Evolutionary conservation across 35 echinoderm and acorn worm species (phyloP).

Genomic region (Ophiothrix spiculata): DNA sequence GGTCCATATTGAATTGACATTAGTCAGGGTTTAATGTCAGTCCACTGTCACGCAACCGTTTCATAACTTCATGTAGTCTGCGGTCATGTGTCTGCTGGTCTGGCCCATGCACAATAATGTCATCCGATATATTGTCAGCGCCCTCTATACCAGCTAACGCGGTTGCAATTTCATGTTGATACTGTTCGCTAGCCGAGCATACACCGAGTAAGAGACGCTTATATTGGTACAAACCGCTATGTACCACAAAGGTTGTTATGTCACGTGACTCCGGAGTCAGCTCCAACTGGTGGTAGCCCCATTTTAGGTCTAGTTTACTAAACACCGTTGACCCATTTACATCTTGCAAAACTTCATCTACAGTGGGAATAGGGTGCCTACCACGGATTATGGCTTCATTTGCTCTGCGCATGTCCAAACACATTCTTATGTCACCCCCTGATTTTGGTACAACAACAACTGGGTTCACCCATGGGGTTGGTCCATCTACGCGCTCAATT

Average conservation of each 20-base stretch:
- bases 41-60: not conserved
- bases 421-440: constrained; percentile 63
- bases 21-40: constrained; percentile 17
- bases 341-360: constrained; percentile 63
- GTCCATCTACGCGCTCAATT: constrained; percentile 62
- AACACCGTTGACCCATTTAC: constrained; percentile 67
- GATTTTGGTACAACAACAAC: constrained; percentile 77
- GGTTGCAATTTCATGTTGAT: constrained; percentile 66
- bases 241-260: constrained; percentile 72
- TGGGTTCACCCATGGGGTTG: constrained; percentile 68
- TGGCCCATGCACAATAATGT: constrained; percentile 56
- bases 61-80: constrained; percentile 27
- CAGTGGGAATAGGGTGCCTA: constrained; percentile 65
- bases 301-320: constrained; percentile 71
- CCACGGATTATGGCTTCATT: constrained; percentile 54
- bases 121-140: constrained; percentile 59
- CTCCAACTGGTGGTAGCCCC: constrained; percentile 73
- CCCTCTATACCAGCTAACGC: constrained; percentile 52
- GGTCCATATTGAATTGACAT: constrained; percentile 29
- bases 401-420: constrained; percentile 68
- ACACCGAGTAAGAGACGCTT: constrained; percentile 67
- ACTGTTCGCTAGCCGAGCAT: constrained; percentile 57
- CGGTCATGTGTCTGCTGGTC: constrained; percentile 44
- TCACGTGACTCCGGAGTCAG: constrained; percentile 44
- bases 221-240: constrained; percentile 60